A percentile compares a stretch with the other conserved stretches of the same genome.
These are phyloP conservation scores for Cotesia typhae DNA, from an alignment of 1,140 invertebrate genomes.

Conservation along the genomic window DNA sequence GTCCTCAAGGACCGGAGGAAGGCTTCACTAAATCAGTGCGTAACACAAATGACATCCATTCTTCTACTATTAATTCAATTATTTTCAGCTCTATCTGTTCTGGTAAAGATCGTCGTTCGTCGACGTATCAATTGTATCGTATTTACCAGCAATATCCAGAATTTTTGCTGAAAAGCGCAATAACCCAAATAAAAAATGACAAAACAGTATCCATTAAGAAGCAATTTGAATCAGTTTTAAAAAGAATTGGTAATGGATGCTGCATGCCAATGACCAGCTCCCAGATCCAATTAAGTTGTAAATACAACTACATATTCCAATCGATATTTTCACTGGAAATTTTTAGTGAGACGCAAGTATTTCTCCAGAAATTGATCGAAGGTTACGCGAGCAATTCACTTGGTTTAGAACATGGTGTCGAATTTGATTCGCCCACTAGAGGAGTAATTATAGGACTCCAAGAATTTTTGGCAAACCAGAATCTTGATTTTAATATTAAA, in stretches of 20 bases:
- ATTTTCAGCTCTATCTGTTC: slow-evolving; percentile 73
- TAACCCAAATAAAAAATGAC: slow-evolving; percentile 68
- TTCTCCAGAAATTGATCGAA: slow-evolving; percentile 49
- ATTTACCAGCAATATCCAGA: slow-evolving; percentile 79
- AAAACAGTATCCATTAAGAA: slow-evolving; percentile 68
- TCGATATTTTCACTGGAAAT: slow-evolving; percentile 65
- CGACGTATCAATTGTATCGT: slow-evolving; percentile 74
- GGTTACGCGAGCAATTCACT: slow-evolving; percentile 43
- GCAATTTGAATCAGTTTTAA: slow-evolving; percentile 55
- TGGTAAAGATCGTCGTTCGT: slow-evolving; percentile 69
- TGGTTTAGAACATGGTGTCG: slow-evolving; percentile 39
- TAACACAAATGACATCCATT: slow-evolving; percentile 55
- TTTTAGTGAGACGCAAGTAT: slow-evolving; percentile 58
- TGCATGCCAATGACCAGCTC: slow-evolving; percentile 67
- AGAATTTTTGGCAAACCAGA: slow-evolving; percentile 47
- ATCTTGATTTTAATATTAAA: slow-evolving; percentile 65
- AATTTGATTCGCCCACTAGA: slow-evolving; percentile 49
- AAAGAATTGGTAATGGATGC: slow-evolving; percentile 60
- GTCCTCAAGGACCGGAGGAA: slow-evolving; percentile 49
- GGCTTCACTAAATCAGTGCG: slow-evolving; percentile 52
- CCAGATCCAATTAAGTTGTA: slow-evolving; percentile 67
- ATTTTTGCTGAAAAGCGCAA: slow-evolving; percentile 67
- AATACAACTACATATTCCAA: slow-evolving; percentile 65
- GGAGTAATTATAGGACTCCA: slow-evolving; percentile 55
- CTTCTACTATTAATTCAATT: slow-evolving; percentile 64